phyloP scores from a whole-genome alignment of 2,113 vertebrate species.

The Montifringilla adamsi region DNA sequence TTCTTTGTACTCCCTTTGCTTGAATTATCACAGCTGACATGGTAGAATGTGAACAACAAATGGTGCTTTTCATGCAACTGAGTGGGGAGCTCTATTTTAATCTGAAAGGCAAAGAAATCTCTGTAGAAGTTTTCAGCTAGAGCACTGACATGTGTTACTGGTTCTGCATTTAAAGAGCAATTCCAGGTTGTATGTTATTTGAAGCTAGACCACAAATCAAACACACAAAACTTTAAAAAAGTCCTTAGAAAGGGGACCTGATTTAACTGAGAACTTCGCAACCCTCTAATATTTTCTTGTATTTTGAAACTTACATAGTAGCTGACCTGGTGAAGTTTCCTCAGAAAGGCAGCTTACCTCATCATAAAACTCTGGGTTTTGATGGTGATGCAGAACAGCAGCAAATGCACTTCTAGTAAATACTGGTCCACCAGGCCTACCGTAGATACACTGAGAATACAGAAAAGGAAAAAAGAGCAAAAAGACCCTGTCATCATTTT shows the following conservation, averaged over 20 bases:
- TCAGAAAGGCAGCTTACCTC: slow-evolving; percentile 79
- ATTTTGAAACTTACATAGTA: neutral
- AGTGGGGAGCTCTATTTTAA: slow-evolving; percentile 95
- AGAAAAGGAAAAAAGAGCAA: neutral
- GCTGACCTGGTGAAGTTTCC: neutral
- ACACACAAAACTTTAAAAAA: neutral
- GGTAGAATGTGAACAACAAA: slow-evolving; percentile 93
- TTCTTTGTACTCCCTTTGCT: slow-evolving; percentile 98
- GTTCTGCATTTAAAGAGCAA: neutral
- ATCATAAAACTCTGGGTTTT: slow-evolving; percentile 98
- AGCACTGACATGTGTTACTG: neutral
- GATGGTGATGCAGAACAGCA: slow-evolving; percentile 93
- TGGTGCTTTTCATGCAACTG: slow-evolving; percentile 95
- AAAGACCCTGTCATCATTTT: neutral
- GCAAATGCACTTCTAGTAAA: slow-evolving; percentile 90
- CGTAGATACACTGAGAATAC: slow-evolving; percentile 88
- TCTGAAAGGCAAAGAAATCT: slow-evolving; percentile 69
- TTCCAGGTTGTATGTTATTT: neutral
- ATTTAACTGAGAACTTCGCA: neutral
- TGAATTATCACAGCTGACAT: slow-evolving; percentile 95
- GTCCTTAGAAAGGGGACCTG: neutral
- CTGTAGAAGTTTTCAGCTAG: neutral
- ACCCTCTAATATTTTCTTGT: neutral
- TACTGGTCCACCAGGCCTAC: slow-evolving; percentile 88
- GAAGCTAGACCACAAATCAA: neutral